Evolutionary conservation across 1,140 invertebrate genomes (phyloP).

Genomic region (Drosophila melanogaster): DNA sequence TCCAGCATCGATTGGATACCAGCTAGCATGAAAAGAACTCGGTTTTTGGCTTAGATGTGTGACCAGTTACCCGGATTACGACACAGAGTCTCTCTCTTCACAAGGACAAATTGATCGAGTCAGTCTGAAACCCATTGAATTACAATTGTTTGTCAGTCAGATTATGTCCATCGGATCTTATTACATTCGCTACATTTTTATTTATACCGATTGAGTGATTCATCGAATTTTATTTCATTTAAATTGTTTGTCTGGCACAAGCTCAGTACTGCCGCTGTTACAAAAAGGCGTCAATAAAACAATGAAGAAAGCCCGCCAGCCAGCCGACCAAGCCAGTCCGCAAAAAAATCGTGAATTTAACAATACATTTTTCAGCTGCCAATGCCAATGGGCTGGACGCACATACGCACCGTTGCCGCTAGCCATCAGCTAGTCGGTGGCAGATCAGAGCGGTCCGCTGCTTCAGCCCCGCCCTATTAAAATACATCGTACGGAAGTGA

Average conservation of each 20-base stretch:
- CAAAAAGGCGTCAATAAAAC: slow-evolving; percentile 24
- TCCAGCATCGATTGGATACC: slow-evolving; percentile 29
- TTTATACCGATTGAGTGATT: slow-evolving; percentile 79
- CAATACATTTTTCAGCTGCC: slow-evolving; percentile 76
- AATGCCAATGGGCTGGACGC: slow-evolving; percentile 48
- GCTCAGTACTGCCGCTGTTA: slow-evolving; percentile 29
- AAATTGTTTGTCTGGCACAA: slow-evolving; percentile 78
- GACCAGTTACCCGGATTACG: slow-evolving; percentile 11
- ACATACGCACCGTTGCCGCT: slow-evolving; percentile 58
- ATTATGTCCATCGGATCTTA: slow-evolving; percentile 57
- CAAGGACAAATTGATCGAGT: not conserved
- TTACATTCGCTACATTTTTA: slow-evolving; percentile 75
- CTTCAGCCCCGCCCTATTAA: slow-evolving; percentile 38
- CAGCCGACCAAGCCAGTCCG: slow-evolving; percentile 28
- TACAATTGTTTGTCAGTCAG: slow-evolving; percentile 16
- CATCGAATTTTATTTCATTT: slow-evolving; percentile 82
- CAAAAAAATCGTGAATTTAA: slow-evolving; percentile 66
- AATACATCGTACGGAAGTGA: slow-evolving; percentile 40
- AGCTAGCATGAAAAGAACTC: slow-evolving; percentile 18
- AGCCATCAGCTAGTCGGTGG: slow-evolving; percentile 23
- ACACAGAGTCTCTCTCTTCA: not conserved
- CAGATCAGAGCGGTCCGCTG: slow-evolving; percentile 17
- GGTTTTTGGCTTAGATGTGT: slow-evolving; percentile 8
- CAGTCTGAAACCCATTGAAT: not conserved
- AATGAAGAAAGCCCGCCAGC: slow-evolving; percentile 18